A percentile compares a stretch with the other conserved stretches of the same genome.
phyloP scores from a whole-genome alignment of 2,797 vertebrate species.

The Spheniscus humboldti region DNA sequence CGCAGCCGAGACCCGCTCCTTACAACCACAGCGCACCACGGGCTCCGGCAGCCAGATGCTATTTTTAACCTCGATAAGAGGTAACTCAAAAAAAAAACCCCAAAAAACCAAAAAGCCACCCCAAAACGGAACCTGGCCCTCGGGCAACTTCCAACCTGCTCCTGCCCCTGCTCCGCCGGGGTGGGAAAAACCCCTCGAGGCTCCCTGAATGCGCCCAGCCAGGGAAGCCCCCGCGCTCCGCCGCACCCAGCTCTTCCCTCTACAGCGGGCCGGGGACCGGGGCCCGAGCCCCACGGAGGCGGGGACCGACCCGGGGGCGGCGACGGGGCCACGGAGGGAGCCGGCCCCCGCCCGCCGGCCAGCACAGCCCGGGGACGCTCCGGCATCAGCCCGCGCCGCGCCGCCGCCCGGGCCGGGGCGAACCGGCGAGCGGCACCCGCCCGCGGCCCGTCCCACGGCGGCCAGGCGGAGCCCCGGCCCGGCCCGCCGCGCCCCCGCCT shows the following conservation, averaged over 20 bases:
- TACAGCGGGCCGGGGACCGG: too few relatives aligned
- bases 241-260: too few relatives aligned
- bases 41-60: background rate
- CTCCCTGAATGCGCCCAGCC: background rate
- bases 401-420: too few relatives aligned
- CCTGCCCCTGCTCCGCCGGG: too few relatives aligned
- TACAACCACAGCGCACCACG: too few relatives aligned
- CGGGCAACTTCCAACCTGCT: background rate
- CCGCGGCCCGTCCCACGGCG: background rate
- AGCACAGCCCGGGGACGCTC: background rate
- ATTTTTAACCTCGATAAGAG: too few relatives aligned
- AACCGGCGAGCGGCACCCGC: too few relatives aligned
- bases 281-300: too few relatives aligned
- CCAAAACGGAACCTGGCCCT: background rate
- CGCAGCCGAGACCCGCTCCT: background rate
- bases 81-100: background rate
- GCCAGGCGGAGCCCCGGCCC: background rate
- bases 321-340: too few relatives aligned
- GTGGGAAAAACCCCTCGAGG: rapidly evolving
- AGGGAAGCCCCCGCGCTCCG: too few relatives aligned
- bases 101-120: too few relatives aligned
- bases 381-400: background rate
- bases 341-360: background rate
- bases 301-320: too few relatives aligned
- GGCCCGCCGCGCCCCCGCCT: background rate